Evolutionary conservation across 2,797 vertebrate species (phyloP).

Genomic region (Erpetoichthys calabaricus): DNA sequence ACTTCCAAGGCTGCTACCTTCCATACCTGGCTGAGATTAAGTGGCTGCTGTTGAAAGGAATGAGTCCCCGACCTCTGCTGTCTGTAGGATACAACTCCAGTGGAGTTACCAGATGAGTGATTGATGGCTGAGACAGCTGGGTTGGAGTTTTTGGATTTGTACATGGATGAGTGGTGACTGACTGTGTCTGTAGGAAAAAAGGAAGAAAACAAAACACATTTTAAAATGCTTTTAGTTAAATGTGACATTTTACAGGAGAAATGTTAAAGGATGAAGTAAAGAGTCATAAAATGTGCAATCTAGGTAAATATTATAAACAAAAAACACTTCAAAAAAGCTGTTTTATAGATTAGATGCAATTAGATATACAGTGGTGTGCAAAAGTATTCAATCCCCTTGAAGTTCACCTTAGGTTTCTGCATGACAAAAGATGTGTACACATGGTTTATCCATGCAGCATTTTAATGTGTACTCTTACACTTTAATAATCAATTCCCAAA

Average conservation of each 20-base stretch:
- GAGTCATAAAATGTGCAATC: not conserved
- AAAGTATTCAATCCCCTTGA: too few species aligned
- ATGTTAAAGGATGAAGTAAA: too few species aligned
- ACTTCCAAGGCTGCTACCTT: not conserved
- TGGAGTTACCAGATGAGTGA: constrained; percentile 65
- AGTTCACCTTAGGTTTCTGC: too few species aligned
- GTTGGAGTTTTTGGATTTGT: constrained; percentile 87
- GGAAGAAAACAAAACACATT: constrained; percentile 18
- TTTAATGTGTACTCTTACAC: too few species aligned
- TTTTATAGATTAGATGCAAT: too few species aligned
- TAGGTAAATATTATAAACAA: too few species aligned
- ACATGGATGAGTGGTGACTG: constrained; percentile 78
- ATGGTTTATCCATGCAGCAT: too few species aligned
- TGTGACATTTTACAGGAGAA: not conserved
- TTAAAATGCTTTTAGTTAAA: not conserved
- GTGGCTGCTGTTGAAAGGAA: constrained; percentile 89
- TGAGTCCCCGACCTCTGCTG: constrained; percentile 82
- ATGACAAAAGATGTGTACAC: too few species aligned
- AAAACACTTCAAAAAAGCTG: too few species aligned
- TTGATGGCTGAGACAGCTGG: constrained; percentile 69
- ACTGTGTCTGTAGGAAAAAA: constrained; percentile 51
- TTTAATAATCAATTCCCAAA: too few species aligned
- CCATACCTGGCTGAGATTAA: constrained; percentile 95
- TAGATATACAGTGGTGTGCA: too few species aligned
- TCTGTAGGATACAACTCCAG: constrained; percentile 67